Evolutionary conservation across 1,140 invertebrate species (phyloP).

Genomic region (Halictus rubicundus): DNA sequence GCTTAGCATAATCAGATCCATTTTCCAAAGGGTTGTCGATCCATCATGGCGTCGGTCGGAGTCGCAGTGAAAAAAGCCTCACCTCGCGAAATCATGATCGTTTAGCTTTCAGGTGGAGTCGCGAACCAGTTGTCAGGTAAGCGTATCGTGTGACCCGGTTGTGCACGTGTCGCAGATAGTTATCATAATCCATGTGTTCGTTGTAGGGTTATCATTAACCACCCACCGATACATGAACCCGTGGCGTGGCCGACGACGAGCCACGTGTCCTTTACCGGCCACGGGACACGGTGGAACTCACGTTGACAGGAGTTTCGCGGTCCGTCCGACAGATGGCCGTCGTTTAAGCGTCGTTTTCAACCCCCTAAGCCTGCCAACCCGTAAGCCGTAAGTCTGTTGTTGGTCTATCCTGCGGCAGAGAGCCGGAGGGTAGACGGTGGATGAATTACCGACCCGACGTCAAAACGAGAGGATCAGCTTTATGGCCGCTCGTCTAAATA

Average conservation of each 20-base stretch:
- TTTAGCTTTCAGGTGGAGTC: not conserved
- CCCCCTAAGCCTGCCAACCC: slow-evolving; percentile 67
- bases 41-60: not conserved
- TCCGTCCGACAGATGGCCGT: slow-evolving; percentile 76
- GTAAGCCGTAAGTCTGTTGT: slow-evolving; percentile 41
- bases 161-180: slow-evolving; percentile 43
- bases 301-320: slow-evolving; percentile 72
- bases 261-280: slow-evolving; percentile 71
- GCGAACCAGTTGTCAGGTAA: slow-evolving; percentile 31
- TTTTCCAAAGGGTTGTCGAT: not conserved
- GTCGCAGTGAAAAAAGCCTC: not conserved
- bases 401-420: slow-evolving; percentile 62
- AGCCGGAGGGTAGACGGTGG: slow-evolving; percentile 54
- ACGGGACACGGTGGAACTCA: slow-evolving; percentile 56
- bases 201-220: slow-evolving; percentile 68
- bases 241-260: not conserved
- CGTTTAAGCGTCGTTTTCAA: slow-evolving; percentile 76
- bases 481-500: slow-evolving; percentile 62
- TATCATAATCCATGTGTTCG: slow-evolving; percentile 52
- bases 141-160: not conserved
- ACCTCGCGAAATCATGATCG: not conserved
- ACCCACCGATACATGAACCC: slow-evolving; percentile 75
- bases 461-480: slow-evolving; percentile 60
- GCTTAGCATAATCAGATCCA: not conserved
- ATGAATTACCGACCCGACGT: slow-evolving; percentile 78